Evolutionary conservation across 1,140 invertebrate species (phyloP), one percentile per base, ranked within the genome.

Genomic region (Polypedilum pembai): DNA sequence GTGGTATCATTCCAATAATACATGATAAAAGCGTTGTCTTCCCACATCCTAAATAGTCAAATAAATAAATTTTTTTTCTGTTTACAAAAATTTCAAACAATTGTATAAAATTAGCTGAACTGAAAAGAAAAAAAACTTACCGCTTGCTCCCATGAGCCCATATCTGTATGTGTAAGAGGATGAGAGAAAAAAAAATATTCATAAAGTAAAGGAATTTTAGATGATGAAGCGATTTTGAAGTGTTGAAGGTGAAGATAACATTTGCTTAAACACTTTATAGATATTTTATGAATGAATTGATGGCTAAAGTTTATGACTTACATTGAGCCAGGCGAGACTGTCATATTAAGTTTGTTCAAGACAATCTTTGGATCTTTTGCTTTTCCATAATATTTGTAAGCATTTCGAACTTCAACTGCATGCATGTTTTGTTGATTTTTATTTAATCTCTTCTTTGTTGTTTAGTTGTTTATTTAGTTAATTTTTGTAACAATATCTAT

Each of bases 1-100:
- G 81, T 66, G 84, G 81, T 40, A 89, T 84, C 33, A 91, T 84
- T 0, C 92, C 93, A 0, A 94, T 91, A 20, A 94, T 87, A 78
- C 91, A 93, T 15, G 90, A 90, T 0, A 95, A 84, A 0, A 94
- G 80, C 0, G 93, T 95, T 0, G 90, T 91, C 84, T 93, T 92
- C 4, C 90, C 89, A 78, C 90, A 91, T 56, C 33, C 12, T 40
- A n/a, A 45, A 63, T 63, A 73, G 24, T 41, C 56, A 73, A 72
- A 41, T 33, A 74, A 10, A 74, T 73, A 74, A 18, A 20, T 74
- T 7, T 74, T 63, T 74, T 7, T 74, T 63, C 73, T 63, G 65
- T 74, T 66, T n/a, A 56, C 15, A 12, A 56, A 56, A 15, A 56
- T 56, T 56, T 45, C 41, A 45, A 45, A 45, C 5, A 41, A 45